Evolutionary conservation across 92 coral and sea anemone genomes (phyloP).

Genomic region (Palythoa grandis): DNA sequence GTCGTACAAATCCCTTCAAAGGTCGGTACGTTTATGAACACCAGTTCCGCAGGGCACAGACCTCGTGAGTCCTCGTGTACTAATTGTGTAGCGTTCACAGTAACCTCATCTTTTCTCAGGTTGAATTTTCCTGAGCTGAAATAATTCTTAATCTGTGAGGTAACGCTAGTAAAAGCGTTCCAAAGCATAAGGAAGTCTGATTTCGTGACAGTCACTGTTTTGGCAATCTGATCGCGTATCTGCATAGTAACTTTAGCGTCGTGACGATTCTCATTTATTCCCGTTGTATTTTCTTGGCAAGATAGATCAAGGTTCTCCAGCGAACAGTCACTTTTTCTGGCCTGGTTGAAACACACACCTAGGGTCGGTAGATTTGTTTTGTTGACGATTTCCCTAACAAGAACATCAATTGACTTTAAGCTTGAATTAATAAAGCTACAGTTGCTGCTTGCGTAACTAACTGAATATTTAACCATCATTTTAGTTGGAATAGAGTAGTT

Average conservation of each 20-base stretch:
- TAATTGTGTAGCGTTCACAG: slow-evolving; percentile 9
- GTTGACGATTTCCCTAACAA: not conserved
- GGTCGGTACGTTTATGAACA: not conserved
- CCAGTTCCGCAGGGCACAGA: not conserved
- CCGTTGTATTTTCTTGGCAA: slow-evolving; percentile 6
- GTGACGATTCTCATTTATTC: not conserved
- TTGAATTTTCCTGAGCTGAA: slow-evolving; percentile 11
- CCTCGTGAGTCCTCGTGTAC: slow-evolving; percentile 11
- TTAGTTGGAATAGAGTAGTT: slow-evolving; percentile 23
- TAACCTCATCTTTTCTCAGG: not conserved
- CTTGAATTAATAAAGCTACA: slow-evolving; percentile 34
- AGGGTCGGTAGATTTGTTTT: not conserved
- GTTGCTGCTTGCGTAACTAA: slow-evolving; percentile 33
- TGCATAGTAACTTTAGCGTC: not conserved
- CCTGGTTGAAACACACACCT: slow-evolving; percentile 18
- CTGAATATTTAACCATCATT: not conserved
- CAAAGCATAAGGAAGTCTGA: not conserved
- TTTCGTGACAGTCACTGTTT: not conserved
- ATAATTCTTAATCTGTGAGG: not conserved
- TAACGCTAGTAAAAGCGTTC: not conserved
- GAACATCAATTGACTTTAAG: not conserved
- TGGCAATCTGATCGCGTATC: slow-evolving; percentile 22
- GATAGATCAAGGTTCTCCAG: not conserved
- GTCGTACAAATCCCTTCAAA: not conserved
- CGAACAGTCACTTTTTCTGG: slow-evolving; percentile 5